Base-by-base conservation (phyloP, 2,797 vertebrate genomes). In the Pangasius krempfi region DNA sequence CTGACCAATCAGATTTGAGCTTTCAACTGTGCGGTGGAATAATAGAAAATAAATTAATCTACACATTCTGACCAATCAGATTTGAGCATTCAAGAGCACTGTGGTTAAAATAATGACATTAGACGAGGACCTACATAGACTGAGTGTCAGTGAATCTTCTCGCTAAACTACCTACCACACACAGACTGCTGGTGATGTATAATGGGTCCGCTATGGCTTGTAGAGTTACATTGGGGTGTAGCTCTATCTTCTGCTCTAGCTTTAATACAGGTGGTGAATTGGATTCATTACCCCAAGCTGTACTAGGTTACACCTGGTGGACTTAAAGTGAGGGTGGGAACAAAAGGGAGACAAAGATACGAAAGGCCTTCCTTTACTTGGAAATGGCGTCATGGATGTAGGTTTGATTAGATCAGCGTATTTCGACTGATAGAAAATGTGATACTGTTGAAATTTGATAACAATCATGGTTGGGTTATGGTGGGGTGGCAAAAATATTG, bases 271-370 rank as follows among this genome's bases (percentile, higher is more conserved):
- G 82, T 86, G 89, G 85, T 84, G 88, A 87, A 89, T 84, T 89
- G 89, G 90, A 92, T 92, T 90, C 88, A 90, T 92, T 90, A 93
- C 79, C 88, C 85, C 85, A 87, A 68, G 76, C 72, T 79, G 90
- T 90, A 89, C 89, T 82, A 84, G 90, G 87, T 91, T 92, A 90
- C 90, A 92, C 87, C 85, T 78, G 68, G 84, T 78, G 60, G 87
- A 88, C 91, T 86, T 89, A 73, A 85, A 85, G 75, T 89, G 66
- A 80, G 56, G 54, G 33, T 81, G 56, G 79, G 56, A 81, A 73
- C 66, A 81, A 91, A 89, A 56, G 86, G 27, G 82, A 40, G 87
- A 84, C 66, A 85, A 88, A 88, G 64, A 89, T 84, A 81, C 83
- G 79, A 89, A 89, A 75, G 82, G 40, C 33, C 56, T 81, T 81